These are phyloP conservation scores for Nudaria mundana DNA, from an alignment of 2,888 invertebrate species.

Conservation along the genomic window DNA sequence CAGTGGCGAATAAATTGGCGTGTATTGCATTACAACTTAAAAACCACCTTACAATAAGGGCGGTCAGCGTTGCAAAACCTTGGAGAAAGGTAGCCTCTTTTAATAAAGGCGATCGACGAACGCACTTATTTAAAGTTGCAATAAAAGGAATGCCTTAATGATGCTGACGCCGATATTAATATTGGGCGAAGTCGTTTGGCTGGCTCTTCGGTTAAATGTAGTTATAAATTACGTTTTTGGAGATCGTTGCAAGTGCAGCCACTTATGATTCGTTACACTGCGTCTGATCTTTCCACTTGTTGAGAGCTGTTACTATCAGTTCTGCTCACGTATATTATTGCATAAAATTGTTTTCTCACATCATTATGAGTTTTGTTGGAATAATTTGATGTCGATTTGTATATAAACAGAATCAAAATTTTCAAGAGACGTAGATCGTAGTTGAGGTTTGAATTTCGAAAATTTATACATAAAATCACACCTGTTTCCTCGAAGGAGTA, in stretches of 20 bases:
- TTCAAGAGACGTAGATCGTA: too few species aligned
- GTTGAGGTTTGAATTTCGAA: too few species aligned
- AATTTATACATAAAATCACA: too few species aligned
- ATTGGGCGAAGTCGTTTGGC: constrained; percentile 61
- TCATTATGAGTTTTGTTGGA: too few species aligned
- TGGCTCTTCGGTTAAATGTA: constrained; percentile 64
- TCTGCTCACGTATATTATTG: too few species aligned
- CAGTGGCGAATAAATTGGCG: constrained; percentile 46
- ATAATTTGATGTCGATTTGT: too few species aligned
- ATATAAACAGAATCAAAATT: too few species aligned
- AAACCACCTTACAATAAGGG: constrained; percentile 64
- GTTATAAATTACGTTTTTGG: constrained; percentile 76
- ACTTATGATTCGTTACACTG: constrained; percentile 14
- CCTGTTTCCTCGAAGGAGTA: too few species aligned
- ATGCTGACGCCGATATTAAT: constrained; percentile 76
- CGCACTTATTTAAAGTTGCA: constrained; percentile 77
- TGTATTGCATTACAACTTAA: constrained; percentile 38
- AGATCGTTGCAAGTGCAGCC: constrained; percentile 28
- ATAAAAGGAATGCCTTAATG: constrained; percentile 80
- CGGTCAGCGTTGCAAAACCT: constrained; percentile 65
- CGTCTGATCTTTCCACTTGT: constrained; percentile 34
- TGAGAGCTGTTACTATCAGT: constrained; percentile 28
- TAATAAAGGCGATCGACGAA: constrained; percentile 66
- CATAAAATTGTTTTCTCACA: too few species aligned
- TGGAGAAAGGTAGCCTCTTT: constrained; percentile 75